Base-by-base conservation (phyloP, 2,797 vertebrate genomes). In the Channa striata region DNA sequence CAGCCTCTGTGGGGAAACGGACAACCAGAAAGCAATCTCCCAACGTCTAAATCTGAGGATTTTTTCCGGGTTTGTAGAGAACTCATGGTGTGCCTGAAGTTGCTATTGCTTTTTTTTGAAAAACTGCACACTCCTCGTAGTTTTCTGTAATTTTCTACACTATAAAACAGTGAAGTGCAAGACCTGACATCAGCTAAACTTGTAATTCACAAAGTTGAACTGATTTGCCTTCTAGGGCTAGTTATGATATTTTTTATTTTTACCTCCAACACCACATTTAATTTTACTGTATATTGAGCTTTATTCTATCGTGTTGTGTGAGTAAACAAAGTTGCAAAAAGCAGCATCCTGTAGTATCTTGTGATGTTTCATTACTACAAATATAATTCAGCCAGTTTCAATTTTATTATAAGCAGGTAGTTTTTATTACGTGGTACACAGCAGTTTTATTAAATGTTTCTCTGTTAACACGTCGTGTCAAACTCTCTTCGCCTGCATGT, bases 261-360 rank as follows among this genome's bases (percentile, higher is more conserved):
- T 30, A 11, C 30, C 72, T 11, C 84, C 17, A 88, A 87, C 89
- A 87, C 92, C 91, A 84, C 36, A 66, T 51, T 0, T 59, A 68
- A 71, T 39, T 6, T 8, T 51, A 34, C 43, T 14, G 25, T 30
- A 30, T 30, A 30, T 30, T 30, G 25, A 30, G 25, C 25, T 30
- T n/a, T 6, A 2, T 30, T 30, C 25, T 30, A 30, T n/a, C n/a
- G n/a, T n/a, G n/a, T n/a, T n/a, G n/a, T n/a, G n/a, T n/a, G n/a
- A n/a, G n/a, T 30, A 30, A 30, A 6, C 25, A 30, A 30, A 4
- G 1, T 30, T 30, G 25, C 25, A 30, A 30, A 46, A 13, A 51
- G 9, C n/a, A 43, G 5, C 9, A 13, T 67, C 33, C 10, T 42
- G 2, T n/a, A 44, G 1, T n/a, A 8, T 65, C 37, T 52, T 39